Base-by-base conservation (phyloP, 2,888 invertebrate species). In the Elegia similella region DNA sequence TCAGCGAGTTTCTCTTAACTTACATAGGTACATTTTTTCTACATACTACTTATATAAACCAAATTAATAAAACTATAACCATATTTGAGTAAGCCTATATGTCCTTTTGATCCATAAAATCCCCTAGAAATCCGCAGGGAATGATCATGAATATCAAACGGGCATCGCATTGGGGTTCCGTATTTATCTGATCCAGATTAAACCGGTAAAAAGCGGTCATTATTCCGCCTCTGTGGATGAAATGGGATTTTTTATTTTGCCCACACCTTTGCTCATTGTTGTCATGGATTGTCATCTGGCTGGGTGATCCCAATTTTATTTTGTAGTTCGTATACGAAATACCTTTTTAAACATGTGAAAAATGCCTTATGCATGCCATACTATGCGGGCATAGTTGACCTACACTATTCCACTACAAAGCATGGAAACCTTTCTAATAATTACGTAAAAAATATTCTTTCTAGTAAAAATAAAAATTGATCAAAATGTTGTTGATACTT, bases 181-280 rank as follows among this genome's bases (percentile, higher is more conserved):
- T 63, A 73, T 77, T 75, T 84, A 88, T 90, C 88, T 85, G 88
- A 89, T 88, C 85, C 78, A 85, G 86, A 88, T 89, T 89, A 88
- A 71, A 66, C 80, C 81, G 75, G 86, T 88, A 89, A 89, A 90
- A 89, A 88, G 86, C 84, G 73, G 80, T 88, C 77, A 88, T 90
- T 90, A 90, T 90, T 90, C 86, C 87, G 86, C 86, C 81, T 84
- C 78, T 68, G 72, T 81, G 77, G 72, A 54, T 62, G 59, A 74
- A 85, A 88, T 84, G 76, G 78, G 88, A 88, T 88, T 88, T 89
- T 88, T 85, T 84, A 78, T 86, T 82, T 72, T 68, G 70, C 67
- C 84, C 84, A 89, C 89, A 90, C 89, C 89, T 88, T 82, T 65
- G 62, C 68, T 70, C 72, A 78, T 87, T 87, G 85, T 84, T 61